phyloP scores from a whole-genome alignment of 2,888 invertebrate genomes.

The Papilio gigon region DNA sequence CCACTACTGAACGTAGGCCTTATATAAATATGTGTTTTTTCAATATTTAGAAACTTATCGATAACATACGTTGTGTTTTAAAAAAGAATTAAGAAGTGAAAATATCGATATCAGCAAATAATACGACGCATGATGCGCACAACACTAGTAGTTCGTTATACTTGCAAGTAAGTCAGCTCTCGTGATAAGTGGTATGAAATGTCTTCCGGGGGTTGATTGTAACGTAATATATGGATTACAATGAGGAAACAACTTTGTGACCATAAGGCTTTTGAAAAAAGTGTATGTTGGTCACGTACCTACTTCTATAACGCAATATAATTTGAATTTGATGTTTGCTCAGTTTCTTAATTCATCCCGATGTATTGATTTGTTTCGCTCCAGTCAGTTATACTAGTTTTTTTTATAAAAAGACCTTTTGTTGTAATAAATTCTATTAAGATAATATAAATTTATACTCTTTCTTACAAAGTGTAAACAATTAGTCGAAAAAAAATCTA shows the following conservation, averaged over 20 bases:
- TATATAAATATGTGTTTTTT: neutral
- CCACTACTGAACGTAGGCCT: too few relatives aligned
- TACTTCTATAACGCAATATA: conserved; percentile 14
- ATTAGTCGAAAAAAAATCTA: conserved; percentile 1
- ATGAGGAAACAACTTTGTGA: conserved; percentile 32
- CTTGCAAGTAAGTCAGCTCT: conserved; percentile 31
- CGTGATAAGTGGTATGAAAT: conserved; percentile 7
- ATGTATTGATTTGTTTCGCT: neutral
- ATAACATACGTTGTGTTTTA: neutral
- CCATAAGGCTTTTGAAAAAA: conserved; percentile 27
- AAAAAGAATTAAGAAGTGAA: neutral
- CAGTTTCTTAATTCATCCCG: neutral
- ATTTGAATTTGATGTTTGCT: neutral
- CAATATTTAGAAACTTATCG: neutral
- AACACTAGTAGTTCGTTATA: conserved; percentile 1
- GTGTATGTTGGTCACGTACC: conserved; percentile 17
- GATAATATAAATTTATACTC: neutral
- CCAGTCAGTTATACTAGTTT: neutral
- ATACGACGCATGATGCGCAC: neutral
- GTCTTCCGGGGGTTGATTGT: conserved; percentile 40
- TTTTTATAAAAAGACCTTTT: neutral
- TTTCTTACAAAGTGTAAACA: neutral
- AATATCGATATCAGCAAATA: neutral
- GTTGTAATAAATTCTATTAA: neutral
- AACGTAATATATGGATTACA: conserved; percentile 21